phyloP scores from a whole-genome alignment of 2,888 invertebrate species.

The Sinohyriopsis cumingii region DNA sequence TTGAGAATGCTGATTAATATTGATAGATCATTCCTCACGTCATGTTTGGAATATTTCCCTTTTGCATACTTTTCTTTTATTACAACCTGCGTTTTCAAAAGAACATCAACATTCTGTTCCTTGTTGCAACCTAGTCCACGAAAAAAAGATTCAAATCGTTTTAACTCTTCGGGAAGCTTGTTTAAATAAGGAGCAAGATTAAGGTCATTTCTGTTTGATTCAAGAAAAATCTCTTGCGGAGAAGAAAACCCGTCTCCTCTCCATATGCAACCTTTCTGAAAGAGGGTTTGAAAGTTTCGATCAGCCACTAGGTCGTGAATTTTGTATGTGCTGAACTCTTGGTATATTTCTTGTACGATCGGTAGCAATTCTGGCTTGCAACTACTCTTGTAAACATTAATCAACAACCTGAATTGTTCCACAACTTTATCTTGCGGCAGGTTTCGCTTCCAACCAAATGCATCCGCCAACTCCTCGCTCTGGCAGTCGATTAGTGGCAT shows the following conservation, averaged over 20 bases:
- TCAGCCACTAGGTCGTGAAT: constrained; percentile 2
- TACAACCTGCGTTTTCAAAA: background rate
- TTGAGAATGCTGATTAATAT: constrained; percentile 14
- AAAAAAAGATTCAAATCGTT: constrained; percentile 15
- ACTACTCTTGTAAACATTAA: constrained; percentile 6
- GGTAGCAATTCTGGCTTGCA: constrained; percentile 15
- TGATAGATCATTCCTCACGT: background rate
- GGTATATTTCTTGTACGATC: background rate
- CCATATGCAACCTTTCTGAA: background rate
- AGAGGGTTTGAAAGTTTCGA: background rate
- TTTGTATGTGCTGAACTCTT: constrained; percentile 5
- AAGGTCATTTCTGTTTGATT: constrained; percentile 8
- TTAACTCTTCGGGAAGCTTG: constrained; percentile 20
- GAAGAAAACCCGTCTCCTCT: constrained; percentile 21
- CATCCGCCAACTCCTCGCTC: background rate
- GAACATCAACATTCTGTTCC: constrained; percentile 7
- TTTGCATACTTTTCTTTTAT: constrained; percentile 13
- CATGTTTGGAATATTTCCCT: background rate
- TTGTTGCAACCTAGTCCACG: constrained; percentile 11
- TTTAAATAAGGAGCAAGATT: constrained; percentile 23
- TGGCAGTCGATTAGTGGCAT: constrained; percentile 11
- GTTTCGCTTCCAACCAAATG: background rate
- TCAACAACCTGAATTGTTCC: constrained; percentile 10
- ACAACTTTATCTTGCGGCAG: constrained; percentile 9
- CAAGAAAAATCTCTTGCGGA: constrained; percentile 5